Percentiles rank a stretch among this genome's conserved stretches.
These are phyloP conservation scores for Drosophila nikananu DNA, from an alignment of 1,140 invertebrate species.

Conservation along the genomic window DNA sequence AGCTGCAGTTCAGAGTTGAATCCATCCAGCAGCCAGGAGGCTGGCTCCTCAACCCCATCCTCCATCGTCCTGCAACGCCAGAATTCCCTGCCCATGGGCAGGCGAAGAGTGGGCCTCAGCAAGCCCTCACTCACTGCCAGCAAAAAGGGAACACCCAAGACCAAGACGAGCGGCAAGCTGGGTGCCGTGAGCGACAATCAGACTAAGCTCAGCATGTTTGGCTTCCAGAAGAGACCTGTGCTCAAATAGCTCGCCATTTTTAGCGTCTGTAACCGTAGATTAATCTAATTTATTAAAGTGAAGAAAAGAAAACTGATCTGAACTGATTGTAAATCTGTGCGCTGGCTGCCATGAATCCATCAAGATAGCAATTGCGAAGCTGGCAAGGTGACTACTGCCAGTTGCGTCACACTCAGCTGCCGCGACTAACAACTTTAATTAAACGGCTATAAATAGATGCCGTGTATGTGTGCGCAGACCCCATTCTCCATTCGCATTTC, in stretches of 20 bases:
- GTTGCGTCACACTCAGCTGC: constrained; percentile 53
- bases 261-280: constrained; percentile 10
- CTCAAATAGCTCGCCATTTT: constrained; percentile 54
- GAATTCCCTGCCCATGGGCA: constrained; percentile 28
- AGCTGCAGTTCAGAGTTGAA: constrained; percentile 34
- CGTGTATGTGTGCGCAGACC: background rate
- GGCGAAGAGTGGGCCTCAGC: constrained; percentile 61
- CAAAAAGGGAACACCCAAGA: constrained; percentile 37
- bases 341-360: constrained; percentile 26
- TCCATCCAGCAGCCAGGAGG: constrained; percentile 46
- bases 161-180: constrained; percentile 31
- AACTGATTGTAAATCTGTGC: constrained; percentile 34
- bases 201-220: constrained; percentile 80
- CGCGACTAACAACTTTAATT: constrained; percentile 67
- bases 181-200: constrained; percentile 47
- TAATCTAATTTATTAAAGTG: constrained; percentile 55
- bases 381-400: constrained; percentile 48
- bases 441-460: constrained; percentile 68
- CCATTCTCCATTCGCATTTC: constrained; percentile 7
- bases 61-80: background rate
- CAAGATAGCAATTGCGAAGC: constrained; percentile 55
- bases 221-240: constrained; percentile 74
- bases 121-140: constrained; percentile 46
- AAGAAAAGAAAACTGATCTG: constrained; percentile 24
- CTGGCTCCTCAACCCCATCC: constrained; percentile 1